Evolutionary conservation across 2,113 vertebrate genomes (phyloP), one percentile per base, ranked within the genome.

Genomic region (Fulica atra): DNA sequence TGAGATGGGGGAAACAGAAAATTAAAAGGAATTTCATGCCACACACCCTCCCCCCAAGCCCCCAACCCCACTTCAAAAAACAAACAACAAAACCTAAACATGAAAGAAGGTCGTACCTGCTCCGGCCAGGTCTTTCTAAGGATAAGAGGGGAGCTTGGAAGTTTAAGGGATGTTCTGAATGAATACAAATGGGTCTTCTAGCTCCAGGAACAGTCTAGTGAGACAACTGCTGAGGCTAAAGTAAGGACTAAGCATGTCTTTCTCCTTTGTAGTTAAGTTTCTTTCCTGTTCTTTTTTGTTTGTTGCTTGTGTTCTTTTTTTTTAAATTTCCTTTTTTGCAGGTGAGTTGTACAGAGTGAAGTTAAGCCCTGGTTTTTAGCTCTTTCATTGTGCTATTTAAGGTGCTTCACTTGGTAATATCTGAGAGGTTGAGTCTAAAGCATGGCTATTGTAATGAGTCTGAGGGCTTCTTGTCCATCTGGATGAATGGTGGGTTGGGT

Each of bases 401-500:
- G 23, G 31, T 65, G 69, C 18, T 61, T 70, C 33, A 2, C 11
- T 26, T 13, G 28, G 6, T 31, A 1, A 20, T 13, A 25, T 51
- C 51, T 18, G 38, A 12, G 35, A 46, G 57, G 25, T 6, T 89
- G 42, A 56, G 13, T 23, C 11, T 24, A 50, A 16, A 23, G 1
- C 1, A n/a, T 21, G 42, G 57, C 14, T 38, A 0, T 9, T 60
- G 33, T 31, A 63, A 31, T 13, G 33, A 25, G 20, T 13, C 26
- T 57, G 44, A 66, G 31, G 35, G 42, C 20, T 93, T n/a, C 46
- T 86, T 46, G 11, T 21, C 54, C 33, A 0, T 9, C 4, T 23
- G 19, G 35, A 24, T 8, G 44, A 85, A 44, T 40, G 11, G 36
- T 0, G 1, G 33, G 28, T 35, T 2, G 18, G 14, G 36, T 1